Conservation (phyloP, 2,113 vertebrate genomes). For the Lethenteron camtschaticum region DNA sequence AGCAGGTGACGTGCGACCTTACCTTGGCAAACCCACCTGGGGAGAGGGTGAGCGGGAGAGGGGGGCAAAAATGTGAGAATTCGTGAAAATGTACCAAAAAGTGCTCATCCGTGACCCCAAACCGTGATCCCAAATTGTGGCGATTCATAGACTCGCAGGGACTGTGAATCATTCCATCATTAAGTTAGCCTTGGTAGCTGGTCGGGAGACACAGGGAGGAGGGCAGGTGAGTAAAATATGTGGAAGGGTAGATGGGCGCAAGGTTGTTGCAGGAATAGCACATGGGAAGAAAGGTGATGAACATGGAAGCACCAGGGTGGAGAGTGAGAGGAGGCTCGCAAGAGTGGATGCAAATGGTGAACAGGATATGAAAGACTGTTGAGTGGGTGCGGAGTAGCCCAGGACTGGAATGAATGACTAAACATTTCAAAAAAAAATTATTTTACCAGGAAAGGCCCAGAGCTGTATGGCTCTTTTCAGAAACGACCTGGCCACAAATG, state of each 20-base stretch:
- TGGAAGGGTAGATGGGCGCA: no score
- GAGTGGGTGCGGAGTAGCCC: no score
- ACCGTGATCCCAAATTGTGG: neutral
- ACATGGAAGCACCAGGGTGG: no score
- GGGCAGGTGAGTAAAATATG: neutral
- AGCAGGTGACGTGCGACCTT: constrained; percentile 55
- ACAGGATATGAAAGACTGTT: no score
- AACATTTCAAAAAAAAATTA: no score
- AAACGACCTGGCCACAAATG: no score
- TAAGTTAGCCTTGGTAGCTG: neutral
- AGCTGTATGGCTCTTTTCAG: no score
- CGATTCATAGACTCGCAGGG: neutral
- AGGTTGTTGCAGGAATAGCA: neutral
- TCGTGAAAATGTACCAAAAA: constrained; percentile 6
- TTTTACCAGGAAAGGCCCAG: no score
- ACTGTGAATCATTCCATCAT: neutral
- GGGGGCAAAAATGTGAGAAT: neutral
- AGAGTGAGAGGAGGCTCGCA: no score
- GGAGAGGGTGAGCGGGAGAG: constrained; percentile 1
- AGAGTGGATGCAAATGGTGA: no score
- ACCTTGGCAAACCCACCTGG: constrained; percentile 80
- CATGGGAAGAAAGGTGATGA: neutral
- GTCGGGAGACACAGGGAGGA: neutral
- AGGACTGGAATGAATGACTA: no score
- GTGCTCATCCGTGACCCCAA: neutral